These are phyloP conservation scores for Macaca mulatta DNA, from an alignment of 2,113 vertebrate genomes.

Conservation along the genomic window DNA sequence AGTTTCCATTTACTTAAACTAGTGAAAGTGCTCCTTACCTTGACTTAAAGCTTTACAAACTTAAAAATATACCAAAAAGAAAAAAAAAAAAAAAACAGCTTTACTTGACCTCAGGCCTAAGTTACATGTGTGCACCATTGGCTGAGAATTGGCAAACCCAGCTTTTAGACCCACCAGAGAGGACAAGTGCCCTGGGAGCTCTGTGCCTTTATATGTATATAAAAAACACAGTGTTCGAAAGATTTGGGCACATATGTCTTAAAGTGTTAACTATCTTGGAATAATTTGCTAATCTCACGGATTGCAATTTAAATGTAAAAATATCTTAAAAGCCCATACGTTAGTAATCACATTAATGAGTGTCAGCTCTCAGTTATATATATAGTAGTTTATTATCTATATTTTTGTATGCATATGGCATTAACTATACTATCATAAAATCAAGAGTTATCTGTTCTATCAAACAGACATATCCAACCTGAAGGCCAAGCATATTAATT, in stretches of 20 bases:
- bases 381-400: not conserved
- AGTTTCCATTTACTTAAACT: not conserved
- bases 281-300: not conserved
- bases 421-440: not conserved
- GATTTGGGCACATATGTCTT: not conserved
- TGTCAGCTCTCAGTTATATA: not conserved
- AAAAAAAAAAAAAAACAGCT: not conserved
- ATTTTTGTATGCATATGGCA: rapidly evolving
- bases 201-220: rapidly evolving
- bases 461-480: too few relatives aligned
- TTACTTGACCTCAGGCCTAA: not conserved
- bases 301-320: not conserved
- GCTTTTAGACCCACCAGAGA: not conserved
- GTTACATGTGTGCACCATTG: rapidly evolving
- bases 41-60: not conserved
- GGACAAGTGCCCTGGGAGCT: rapidly evolving
- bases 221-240: rapidly evolving
- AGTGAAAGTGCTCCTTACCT: not conserved
- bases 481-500: not conserved
- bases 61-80: not conserved
- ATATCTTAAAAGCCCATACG: not conserved
- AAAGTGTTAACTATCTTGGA: not conserved
- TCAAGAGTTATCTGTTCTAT: not conserved
- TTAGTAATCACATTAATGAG: not conserved
- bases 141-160: not conserved